A percentile compares a stretch with the other conserved stretches of the same genome.
These are phyloP conservation scores for Pinna nobilis DNA, from an alignment of 1,140 invertebrate species.

Conservation along the genomic window DNA sequence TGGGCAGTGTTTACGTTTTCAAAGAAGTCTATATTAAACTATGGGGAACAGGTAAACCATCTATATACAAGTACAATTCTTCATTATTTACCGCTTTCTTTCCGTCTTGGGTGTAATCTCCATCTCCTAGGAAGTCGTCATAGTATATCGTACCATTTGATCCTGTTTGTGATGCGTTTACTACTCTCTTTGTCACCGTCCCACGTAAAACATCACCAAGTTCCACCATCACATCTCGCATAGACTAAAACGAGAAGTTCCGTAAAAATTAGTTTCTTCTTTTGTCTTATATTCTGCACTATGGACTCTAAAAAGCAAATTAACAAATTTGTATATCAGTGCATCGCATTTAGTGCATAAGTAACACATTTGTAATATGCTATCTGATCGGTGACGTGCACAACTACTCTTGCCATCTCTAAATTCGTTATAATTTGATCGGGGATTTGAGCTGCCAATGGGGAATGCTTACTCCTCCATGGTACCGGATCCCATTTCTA, in stretches of 20 bases:
- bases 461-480: too few species aligned
- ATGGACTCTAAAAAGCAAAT: background rate
- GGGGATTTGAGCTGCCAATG: too few species aligned
- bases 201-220: slow-evolving; percentile 10
- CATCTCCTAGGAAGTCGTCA: slow-evolving; percentile 69
- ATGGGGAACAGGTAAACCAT: background rate
- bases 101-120: slow-evolving; percentile 46
- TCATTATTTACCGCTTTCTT: slow-evolving; percentile 44
- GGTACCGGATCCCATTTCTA: too few species aligned
- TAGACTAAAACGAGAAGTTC: background rate
- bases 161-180: background rate
- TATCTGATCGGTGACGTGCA: too few species aligned
- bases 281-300: background rate
- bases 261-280: background rate
- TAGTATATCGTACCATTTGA: slow-evolving; percentile 50
- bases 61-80: background rate
- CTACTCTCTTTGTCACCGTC: slow-evolving; percentile 1
- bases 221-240: background rate
- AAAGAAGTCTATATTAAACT: background rate
- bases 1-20: background rate
- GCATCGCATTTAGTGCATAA: too few species aligned
- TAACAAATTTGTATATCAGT: too few species aligned
- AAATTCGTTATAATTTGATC: too few species aligned
- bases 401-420: too few species aligned
- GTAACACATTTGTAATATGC: too few species aligned